Evolutionary conservation across 1,140 invertebrate species (phyloP).

Genomic region (Frieseomelitta varia): DNA sequence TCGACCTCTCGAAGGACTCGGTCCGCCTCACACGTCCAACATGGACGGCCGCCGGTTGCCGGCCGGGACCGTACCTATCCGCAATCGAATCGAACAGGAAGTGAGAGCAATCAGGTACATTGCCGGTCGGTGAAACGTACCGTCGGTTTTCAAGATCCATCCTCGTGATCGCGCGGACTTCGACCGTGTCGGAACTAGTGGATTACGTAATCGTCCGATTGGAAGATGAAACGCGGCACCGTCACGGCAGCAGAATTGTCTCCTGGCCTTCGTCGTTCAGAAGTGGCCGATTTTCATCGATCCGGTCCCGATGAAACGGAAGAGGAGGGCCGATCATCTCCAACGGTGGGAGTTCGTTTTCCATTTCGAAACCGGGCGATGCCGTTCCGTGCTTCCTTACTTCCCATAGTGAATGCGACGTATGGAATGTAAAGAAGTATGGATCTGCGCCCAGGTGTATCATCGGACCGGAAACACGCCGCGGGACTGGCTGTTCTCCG

Average conservation of each 20-base stretch:
- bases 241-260: neutral
- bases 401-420: slow-evolving; percentile 93
- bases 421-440: slow-evolving; percentile 99
- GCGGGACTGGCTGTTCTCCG: neutral
- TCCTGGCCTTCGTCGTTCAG: neutral
- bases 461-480: slow-evolving; percentile 24
- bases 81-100: neutral
- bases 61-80: neutral
- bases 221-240: slow-evolving; percentile 2
- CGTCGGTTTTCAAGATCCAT: slow-evolving; percentile 24
- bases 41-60: neutral
- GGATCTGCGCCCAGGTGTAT: slow-evolving; percentile 85
- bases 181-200: slow-evolving; percentile 3
- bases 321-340: neutral
- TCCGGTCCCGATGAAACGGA: neutral
- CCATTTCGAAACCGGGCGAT: slow-evolving; percentile 77
- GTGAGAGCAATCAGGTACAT: slow-evolving; percentile 24
- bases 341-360: neutral
- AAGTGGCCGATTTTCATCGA: neutral
- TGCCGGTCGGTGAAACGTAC: slow-evolving; percentile 17
- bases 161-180: neutral
- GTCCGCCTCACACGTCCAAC: neutral
- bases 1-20: slow-evolving; percentile 22
- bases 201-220: slow-evolving; percentile 52
- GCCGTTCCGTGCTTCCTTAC: slow-evolving; percentile 96